phyloP scores from a whole-genome alignment of 1,140 invertebrate species.

The Colletes latitarsis region DNA sequence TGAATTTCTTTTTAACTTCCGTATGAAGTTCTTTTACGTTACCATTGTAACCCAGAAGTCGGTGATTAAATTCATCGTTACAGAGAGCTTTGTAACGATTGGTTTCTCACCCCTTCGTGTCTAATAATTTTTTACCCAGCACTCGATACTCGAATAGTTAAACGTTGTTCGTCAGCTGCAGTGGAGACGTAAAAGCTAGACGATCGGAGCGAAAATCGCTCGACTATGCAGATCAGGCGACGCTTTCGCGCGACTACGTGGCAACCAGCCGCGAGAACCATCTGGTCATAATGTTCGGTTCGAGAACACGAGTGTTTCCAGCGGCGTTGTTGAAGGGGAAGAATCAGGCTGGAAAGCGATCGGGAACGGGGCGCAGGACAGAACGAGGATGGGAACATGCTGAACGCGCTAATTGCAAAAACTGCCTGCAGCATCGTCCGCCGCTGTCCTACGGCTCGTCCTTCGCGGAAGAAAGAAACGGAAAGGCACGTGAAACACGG shows the following conservation, averaged over 20 bases:
- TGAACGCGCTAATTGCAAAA: slow-evolving; percentile 66
- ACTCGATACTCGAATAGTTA: too few relatives aligned
- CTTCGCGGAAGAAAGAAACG: slow-evolving; percentile 6
- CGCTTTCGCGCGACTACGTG: slow-evolving; percentile 15
- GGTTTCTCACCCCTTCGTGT: too few relatives aligned
- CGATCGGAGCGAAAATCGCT: background rate
- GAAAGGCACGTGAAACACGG: slow-evolving; percentile 12
- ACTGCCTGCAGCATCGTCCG: slow-evolving; percentile 54
- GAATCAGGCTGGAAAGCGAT: slow-evolving; percentile 38
- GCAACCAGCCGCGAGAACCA: slow-evolving; percentile 18
- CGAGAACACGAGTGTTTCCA: slow-evolving; percentile 34
- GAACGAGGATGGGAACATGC: slow-evolving; percentile 18
- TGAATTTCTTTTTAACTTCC: too few relatives aligned
- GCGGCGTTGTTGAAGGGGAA: background rate
- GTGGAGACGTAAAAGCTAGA: background rate
- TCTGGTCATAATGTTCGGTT: slow-evolving; percentile 38
- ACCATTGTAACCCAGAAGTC: too few relatives aligned
- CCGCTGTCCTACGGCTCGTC: background rate
- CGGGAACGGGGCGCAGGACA: background rate
- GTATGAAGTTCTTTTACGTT: too few relatives aligned
- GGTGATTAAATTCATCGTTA: too few relatives aligned
- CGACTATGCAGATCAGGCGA: slow-evolving; percentile 9
- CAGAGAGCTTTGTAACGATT: too few relatives aligned
- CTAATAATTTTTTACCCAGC: too few relatives aligned
- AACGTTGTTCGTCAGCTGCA: slow-evolving; percentile 3